These are phyloP conservation scores for Mesoclemmys tuberculata DNA, from an alignment of 2,113 vertebrate species.

Conservation along the genomic window DNA sequence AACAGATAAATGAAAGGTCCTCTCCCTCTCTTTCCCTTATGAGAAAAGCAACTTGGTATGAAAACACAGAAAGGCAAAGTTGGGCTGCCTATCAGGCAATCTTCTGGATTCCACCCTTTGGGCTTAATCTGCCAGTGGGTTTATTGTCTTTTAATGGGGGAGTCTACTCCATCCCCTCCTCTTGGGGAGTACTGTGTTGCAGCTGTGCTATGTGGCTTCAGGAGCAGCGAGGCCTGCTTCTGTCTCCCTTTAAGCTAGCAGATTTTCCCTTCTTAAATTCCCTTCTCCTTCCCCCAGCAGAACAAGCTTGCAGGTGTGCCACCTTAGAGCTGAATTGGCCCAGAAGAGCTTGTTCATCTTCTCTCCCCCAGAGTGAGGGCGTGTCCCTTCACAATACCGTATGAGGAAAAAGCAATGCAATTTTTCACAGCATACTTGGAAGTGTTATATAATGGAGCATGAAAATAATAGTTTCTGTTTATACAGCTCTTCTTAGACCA, in stretches of 20 bases:
- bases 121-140: not conserved
- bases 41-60: not conserved
- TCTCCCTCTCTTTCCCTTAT: not conserved
- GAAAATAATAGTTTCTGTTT: not conserved
- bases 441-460: not conserved
- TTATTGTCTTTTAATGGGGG: not conserved
- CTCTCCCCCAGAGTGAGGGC: not conserved
- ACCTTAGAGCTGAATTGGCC: not conserved
- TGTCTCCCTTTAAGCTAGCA: not conserved
- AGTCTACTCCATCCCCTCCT: not conserved
- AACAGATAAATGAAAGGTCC: not conserved
- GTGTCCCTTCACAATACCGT: not conserved
- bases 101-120: not conserved
- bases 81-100: not conserved
- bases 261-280: not conserved
- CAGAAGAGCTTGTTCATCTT: not conserved
- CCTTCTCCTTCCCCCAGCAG: not conserved
- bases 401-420: not conserved
- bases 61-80: not conserved
- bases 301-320: not conserved
- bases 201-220: not conserved
- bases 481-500: not conserved
- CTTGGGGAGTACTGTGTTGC: not conserved
- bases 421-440: not conserved
- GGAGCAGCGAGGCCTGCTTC: not conserved